Conservation (phyloP, 2,888 invertebrate genomes). For the Ethmia dodecea region DNA sequence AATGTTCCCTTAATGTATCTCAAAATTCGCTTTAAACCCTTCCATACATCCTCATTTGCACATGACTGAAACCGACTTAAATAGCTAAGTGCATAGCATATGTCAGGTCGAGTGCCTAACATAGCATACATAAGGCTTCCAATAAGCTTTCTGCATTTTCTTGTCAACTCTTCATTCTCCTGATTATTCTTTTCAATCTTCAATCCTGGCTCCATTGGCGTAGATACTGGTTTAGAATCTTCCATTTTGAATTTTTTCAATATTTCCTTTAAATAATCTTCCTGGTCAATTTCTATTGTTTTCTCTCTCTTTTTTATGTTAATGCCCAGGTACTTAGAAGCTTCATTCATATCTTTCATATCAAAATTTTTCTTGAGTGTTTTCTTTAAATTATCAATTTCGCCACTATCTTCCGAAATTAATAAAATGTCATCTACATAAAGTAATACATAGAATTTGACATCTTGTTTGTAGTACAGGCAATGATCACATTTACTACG, state of each 20-base stretch:
- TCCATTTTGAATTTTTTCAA: constrained; percentile 8
- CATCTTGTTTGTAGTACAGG: constrained; percentile 5
- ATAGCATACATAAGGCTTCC: constrained; percentile 12
- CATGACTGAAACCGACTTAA: constrained; percentile 9
- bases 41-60: neutral
- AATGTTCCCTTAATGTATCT: constrained; percentile 8
- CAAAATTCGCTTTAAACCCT: neutral
- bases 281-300: constrained; percentile 2
- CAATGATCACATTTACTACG: constrained; percentile 8
- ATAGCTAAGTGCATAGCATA: constrained; percentile 6
- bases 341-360: constrained; percentile 5
- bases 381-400: neutral
- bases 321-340: constrained; percentile 4
- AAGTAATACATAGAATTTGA: constrained; percentile 5
- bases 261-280: constrained; percentile 7
- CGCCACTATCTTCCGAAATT: constrained; percentile 2
- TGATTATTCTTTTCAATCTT: neutral
- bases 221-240: constrained; percentile 7
- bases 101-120: constrained; percentile 9
- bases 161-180: neutral
- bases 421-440: constrained; percentile 11
- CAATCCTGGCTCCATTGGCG: constrained; percentile 5
- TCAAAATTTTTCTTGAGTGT: constrained; percentile 1
- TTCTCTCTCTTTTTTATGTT: constrained; percentile 1
- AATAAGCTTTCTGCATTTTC: constrained; percentile 5